phyloP scores from a whole-genome alignment of 2,797 vertebrate genomes.

The Furcifer pardalis region DNA sequence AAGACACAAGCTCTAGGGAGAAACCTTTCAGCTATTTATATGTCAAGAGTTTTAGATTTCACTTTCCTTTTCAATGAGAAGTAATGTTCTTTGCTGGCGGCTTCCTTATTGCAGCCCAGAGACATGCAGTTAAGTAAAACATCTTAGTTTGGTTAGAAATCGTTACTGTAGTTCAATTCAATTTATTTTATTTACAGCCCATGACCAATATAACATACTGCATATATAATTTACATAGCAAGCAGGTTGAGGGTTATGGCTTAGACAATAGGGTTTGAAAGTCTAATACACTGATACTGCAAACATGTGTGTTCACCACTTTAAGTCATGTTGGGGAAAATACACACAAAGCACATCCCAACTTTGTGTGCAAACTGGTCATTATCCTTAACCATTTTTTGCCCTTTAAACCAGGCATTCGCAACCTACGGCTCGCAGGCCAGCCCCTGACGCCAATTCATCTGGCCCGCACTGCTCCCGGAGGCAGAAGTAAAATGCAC shows the following conservation, averaged over 20 bases:
- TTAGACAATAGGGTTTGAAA: background rate
- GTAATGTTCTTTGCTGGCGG: slow-evolving; percentile 19
- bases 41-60: background rate
- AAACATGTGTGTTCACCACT: background rate
- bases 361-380: background rate
- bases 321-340: background rate
- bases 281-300: background rate
- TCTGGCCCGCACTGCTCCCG: no score
- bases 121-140: no score
- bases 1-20: background rate
- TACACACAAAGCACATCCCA: background rate
- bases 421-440: no score
- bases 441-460: no score
- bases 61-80: slow-evolving; percentile 33
- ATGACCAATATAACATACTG: no score
- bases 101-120: background rate
- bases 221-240: background rate
- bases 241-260: no score
- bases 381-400: background rate
- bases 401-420: background rate
- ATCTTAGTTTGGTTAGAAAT: background rate
- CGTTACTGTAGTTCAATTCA: no score
- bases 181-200: no score
- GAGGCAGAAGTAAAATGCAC: no score
- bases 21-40: background rate